Conservation (phyloP, 1,140 invertebrate species). For the Drepana arcuata region DNA sequence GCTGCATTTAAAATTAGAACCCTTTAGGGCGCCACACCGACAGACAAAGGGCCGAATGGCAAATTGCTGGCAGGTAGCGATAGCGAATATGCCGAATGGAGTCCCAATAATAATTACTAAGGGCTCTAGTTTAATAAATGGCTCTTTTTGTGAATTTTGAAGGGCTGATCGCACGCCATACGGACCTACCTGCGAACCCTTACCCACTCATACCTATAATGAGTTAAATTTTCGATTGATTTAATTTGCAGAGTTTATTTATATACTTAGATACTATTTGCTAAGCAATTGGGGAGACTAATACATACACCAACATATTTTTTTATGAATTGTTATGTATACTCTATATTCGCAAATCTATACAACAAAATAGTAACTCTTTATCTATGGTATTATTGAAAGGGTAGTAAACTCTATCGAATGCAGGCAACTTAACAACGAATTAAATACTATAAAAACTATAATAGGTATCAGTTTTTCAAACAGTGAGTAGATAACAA, state of each 20-base stretch:
- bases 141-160: slow-evolving; percentile 64
- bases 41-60: slow-evolving; percentile 66
- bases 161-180: slow-evolving; percentile 63
- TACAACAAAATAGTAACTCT: no score
- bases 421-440: no score
- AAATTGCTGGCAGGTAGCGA: slow-evolving; percentile 70
- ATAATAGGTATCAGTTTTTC: no score
- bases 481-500: no score
- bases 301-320: no score
- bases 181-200: slow-evolving; percentile 64
- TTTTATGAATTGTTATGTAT: no score
- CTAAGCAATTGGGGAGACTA: no score
- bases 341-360: no score
- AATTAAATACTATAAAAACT: no score
- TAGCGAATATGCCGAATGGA: slow-evolving; percentile 63
- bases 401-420: no score
- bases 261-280: no score
- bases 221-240: slow-evolving; percentile 30
- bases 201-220: slow-evolving; percentile 36
- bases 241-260: slow-evolving; percentile 26
- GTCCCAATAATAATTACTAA: slow-evolving; percentile 64
- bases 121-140: slow-evolving; percentile 67
- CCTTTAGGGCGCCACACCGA: slow-evolving; percentile 70
- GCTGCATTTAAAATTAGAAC: slow-evolving; percentile 70
- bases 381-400: no score